These are phyloP conservation scores for Phyllotreta cruciferae DNA, from an alignment of 2,888 invertebrate genomes.

Conservation along the genomic window DNA sequence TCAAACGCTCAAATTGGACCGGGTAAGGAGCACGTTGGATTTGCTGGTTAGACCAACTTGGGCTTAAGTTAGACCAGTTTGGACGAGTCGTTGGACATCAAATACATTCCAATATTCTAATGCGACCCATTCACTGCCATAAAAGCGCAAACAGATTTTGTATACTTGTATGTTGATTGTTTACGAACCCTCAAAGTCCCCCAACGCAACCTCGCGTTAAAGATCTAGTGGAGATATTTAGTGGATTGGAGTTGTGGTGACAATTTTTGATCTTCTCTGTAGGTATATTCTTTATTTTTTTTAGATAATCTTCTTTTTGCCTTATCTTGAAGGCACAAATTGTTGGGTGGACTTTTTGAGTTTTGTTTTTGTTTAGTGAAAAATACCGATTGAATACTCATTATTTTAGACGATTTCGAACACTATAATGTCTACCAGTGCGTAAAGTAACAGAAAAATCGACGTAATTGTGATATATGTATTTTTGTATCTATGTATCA, in stretches of 20 bases:
- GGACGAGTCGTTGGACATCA: background rate
- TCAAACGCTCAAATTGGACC: too few relatives aligned
- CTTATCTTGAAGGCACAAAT: background rate
- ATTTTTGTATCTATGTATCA: background rate
- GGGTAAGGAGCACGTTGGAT: too few relatives aligned
- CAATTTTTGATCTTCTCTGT: too few relatives aligned
- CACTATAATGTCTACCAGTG: slow-evolving; percentile 22
- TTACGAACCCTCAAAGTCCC: background rate
- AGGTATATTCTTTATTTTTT: too few relatives aligned
- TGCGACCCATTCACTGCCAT: slow-evolving; percentile 17
- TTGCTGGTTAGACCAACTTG: too few relatives aligned
- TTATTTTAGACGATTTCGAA: slow-evolving; percentile 16
- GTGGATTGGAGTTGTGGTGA: too few relatives aligned
- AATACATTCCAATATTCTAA: slow-evolving; percentile 11
- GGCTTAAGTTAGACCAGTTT: too few relatives aligned
- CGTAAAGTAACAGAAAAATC: background rate
- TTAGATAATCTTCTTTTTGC: background rate
- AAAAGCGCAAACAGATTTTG: background rate
- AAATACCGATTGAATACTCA: slow-evolving; percentile 16
- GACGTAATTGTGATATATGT: slow-evolving; percentile 28
- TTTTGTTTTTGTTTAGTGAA: background rate
- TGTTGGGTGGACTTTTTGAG: slow-evolving; percentile 3
- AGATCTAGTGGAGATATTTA: background rate
- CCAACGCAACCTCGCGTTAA: background rate
- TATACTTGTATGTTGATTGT: background rate